A percentile compares a stretch with the other conserved stretches of the same genome.
Evolutionary conservation across 2,888 invertebrate genomes (phyloP).

Genomic region (Trilocha varians): DNA sequence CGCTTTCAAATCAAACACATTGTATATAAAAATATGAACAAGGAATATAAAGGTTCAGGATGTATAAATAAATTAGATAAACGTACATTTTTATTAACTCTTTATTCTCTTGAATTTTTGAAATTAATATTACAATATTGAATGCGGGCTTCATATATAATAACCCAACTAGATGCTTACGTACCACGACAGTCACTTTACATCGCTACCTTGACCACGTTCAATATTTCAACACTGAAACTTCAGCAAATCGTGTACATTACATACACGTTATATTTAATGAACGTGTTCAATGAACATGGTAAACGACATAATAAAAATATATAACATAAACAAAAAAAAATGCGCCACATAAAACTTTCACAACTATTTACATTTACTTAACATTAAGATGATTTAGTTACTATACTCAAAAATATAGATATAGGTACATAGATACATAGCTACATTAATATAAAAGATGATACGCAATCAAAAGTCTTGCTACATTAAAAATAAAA

Average conservation of each 20-base stretch:
- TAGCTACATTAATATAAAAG: slow-evolving; percentile 56
- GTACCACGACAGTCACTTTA: slow-evolving; percentile 67
- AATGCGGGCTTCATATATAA: slow-evolving; percentile 71
- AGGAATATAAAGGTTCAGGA: not conserved
- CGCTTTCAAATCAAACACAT: no score
- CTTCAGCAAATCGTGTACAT: slow-evolving; percentile 9
- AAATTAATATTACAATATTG: slow-evolving; percentile 74
- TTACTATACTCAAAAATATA: slow-evolving; percentile 67
- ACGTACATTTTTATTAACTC: slow-evolving; percentile 58
- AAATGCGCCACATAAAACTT: slow-evolving; percentile 69
- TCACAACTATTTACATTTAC: slow-evolving; percentile 68
- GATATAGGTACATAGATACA: slow-evolving; percentile 68
- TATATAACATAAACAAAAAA: slow-evolving; percentile 44
- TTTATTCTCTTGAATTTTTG: slow-evolving; percentile 72
- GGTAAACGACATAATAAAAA: slow-evolving; percentile 45
- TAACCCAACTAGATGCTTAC: slow-evolving; percentile 71
- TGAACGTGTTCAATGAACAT: slow-evolving; percentile 34
- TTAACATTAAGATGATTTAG: slow-evolving; percentile 58
- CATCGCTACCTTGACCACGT: slow-evolving; percentile 41
- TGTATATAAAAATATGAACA: not conserved
- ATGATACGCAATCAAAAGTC: slow-evolving; percentile 52
- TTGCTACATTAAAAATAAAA: slow-evolving; percentile 32
- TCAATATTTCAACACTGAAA: slow-evolving; percentile 16
- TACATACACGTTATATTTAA: slow-evolving; percentile 15
- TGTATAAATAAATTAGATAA: not conserved